These are phyloP conservation scores for Pedicia rivosa DNA, from an alignment of 2,888 invertebrate genomes.

Conservation along the genomic window DNA sequence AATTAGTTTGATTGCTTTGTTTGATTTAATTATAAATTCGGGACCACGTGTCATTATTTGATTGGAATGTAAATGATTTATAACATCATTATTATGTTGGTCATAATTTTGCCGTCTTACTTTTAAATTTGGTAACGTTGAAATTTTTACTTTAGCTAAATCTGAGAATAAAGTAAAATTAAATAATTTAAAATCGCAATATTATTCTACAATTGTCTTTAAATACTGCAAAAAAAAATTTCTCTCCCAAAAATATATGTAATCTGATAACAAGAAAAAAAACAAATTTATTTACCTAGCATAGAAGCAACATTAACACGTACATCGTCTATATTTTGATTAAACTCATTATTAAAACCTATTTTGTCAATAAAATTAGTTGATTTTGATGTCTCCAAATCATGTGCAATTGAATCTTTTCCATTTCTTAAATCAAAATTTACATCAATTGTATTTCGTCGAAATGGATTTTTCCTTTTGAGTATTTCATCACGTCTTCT, in stretches of 20 bases:
- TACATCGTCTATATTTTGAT: no score
- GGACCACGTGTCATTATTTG: conserved; percentile 34
- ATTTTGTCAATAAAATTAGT: conserved; percentile 11
- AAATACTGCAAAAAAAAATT: no score
- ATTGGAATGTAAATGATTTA: background rate
- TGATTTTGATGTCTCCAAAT: conserved; percentile 10
- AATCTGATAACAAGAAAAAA: no score
- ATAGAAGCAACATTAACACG: no score
- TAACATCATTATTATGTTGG: background rate
- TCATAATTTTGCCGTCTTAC: conserved; percentile 7
- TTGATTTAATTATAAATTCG: conserved; percentile 57
- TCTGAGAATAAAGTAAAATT: conserved; percentile 7
- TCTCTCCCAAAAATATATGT: no score
- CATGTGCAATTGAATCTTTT: conserved; percentile 1
- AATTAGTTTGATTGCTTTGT: conserved; percentile 44
- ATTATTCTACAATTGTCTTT: no score
- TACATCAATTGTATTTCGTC: conserved; percentile 15
- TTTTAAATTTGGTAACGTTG: conserved; percentile 12
- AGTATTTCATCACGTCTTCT: conserved; percentile 2
- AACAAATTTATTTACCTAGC: no score
- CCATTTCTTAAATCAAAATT: conserved; percentile 12
- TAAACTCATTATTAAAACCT: no score
- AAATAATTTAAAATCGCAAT: background rate
- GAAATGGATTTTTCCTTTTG: conserved; percentile 8
- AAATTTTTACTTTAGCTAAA: conserved; percentile 8